Evolutionary conservation across 2,113 vertebrate species (phyloP).

Genomic region (Cichladusa arquata): DNA sequence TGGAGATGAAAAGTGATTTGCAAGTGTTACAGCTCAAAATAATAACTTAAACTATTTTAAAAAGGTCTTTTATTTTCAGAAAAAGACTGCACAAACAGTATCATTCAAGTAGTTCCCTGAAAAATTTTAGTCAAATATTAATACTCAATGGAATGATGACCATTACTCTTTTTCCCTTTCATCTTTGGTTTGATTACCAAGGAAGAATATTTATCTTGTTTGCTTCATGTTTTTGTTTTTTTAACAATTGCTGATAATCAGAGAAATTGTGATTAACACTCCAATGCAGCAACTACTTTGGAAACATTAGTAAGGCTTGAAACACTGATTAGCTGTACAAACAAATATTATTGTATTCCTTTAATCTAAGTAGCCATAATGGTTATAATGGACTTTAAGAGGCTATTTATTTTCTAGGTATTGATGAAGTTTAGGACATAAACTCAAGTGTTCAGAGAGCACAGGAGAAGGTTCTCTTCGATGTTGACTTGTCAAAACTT

Average conservation of each 20-base stretch:
- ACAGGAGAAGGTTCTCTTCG: neutral
- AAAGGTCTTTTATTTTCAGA: neutral
- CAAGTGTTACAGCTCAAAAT: neutral
- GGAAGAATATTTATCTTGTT: neutral
- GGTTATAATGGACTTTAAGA: conserved; percentile 6
- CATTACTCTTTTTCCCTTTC: neutral
- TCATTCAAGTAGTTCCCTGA: neutral
- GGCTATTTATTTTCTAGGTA: neutral
- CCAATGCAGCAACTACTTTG: neutral
- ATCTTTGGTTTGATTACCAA: neutral
- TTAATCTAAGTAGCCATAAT: neutral
- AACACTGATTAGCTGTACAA: conserved; percentile 5
- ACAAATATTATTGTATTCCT: neutral
- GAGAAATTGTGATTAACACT: neutral
- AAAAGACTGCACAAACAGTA: neutral
- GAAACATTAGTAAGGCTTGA: conserved; percentile 1
- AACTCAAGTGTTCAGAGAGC: neutral
- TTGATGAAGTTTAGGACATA: neutral
- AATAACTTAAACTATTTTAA: neutral
- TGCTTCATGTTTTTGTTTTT: neutral
- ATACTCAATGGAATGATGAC: neutral
- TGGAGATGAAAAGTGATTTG: neutral
- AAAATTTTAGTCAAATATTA: neutral
- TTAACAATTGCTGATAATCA: neutral
- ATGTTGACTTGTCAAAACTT: neutral